Evolutionary conservation across 1,140 invertebrate species (phyloP), one percentile per base, ranked within the genome.

Genomic region (Parasteatoda tepidariorum): DNA sequence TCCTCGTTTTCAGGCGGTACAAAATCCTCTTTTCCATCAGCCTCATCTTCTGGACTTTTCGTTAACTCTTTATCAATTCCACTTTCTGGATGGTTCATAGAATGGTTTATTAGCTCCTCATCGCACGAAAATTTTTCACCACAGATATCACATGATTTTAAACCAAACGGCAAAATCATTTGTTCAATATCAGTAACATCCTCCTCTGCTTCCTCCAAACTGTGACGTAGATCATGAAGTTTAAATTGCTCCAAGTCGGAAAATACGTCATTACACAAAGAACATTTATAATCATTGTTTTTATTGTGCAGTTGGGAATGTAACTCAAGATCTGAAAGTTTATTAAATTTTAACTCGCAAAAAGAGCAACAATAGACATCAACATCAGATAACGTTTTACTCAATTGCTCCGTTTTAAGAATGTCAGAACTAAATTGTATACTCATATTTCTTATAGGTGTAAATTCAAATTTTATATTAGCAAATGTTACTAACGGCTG

Each of bases 211-310:
- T 78, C 74, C 30, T 28, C 74, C n/a, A 78, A 11, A 66, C 74
- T 78, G 11, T 78, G 74, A 28, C 26, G 61, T 9, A 78, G 24
- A 78, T 78, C 74, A 54, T 78, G 74, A 18, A 66, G n/a, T 24
- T 78, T 33, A 26, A 78, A 15, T 15, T 66, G 74, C 2, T 28
- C 15, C 31, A 78, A 66, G 26, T 78, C 74, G 5, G 34, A 34
- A 78, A 78, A 78, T 48, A 31, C 24, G 15, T 64, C 61, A 30
- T 78, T 66, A 38, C 74, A 78, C 15, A 64, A 18, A 0, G 38
- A 59, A 15, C 74, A 78, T 3, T 15, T 28, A 66, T 66, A 78
- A 3, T 66, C 28, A 15, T 41, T 57, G 11, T n/a, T 66, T 13
- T n/a, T 22, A n/a, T 11, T 38, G 31, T 78, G 74, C 22, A 78